Evolutionary conservation across 2,113 vertebrate genomes (phyloP), one percentile per base, ranked within the genome.

Genomic region (Podarcis cretensis): DNA sequence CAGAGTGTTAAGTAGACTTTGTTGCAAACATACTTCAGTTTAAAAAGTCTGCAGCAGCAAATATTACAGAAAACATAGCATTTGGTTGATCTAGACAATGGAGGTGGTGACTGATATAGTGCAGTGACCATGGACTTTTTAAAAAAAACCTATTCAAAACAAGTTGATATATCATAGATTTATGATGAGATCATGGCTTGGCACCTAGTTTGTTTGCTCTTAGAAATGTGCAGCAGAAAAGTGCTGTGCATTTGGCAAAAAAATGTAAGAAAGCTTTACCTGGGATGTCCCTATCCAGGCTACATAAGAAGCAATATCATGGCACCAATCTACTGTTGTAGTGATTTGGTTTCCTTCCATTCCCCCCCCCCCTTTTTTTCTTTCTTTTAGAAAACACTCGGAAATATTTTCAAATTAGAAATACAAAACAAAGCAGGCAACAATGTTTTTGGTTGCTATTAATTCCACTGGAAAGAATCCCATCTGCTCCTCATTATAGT

Each of bases 401-500:
- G 77, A 12, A 69, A 10, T 66, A 82, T 92, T 27, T 71, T 84
- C 18, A 87, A 18, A 35, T 79, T 59, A 93, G 87, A 92, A 94
- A 89, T 7, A 48, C 66, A 94, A 90, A 92, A 90, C 79, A 91
- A 84, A 37, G 23, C 79, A 91, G 83, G 76, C 87, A 94, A 78
- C 63, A 92, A 92, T 88, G 90, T 68, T 94, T 93, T 83, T 90
- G 88, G 88, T 91, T 94, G 87, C 78, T 94, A 90, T 96, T 94
- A 92, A 84, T 95, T 95, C 89, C 92, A 93, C 90, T 92, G 89
- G 91, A 95, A 94, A 93, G 91, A 94, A 94, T 89, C 68, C 92
- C 94, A 95, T 95, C 95, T 96, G 94, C 87, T 93, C 93, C 92
- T 92, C 92, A 91, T 90, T 92, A 93, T 92, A 90, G 90, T 83